A percentile compares a stretch with the other conserved stretches of the same genome.
phyloP scores from a whole-genome alignment of 2,888 invertebrate species.

The Hyles lineata region DNA sequence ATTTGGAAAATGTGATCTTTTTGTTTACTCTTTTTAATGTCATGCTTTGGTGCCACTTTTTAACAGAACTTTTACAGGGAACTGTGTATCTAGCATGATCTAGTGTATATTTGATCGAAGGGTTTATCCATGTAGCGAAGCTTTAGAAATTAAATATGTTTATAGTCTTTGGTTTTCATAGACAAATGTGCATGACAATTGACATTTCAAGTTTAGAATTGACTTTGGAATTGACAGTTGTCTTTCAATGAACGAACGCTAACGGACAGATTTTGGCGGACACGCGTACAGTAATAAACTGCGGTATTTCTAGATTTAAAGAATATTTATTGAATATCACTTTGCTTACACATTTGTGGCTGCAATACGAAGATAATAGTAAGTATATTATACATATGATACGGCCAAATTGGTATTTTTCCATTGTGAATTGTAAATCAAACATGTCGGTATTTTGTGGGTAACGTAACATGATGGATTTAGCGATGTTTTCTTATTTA shows the following conservation, averaged over 20 bases:
- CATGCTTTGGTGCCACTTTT: too few species aligned
- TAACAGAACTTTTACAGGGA: too few species aligned
- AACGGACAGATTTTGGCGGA: conserved; percentile 32
- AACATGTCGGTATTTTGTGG: conserved; percentile 17
- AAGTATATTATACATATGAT: not conserved
- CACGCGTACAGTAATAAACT: conserved; percentile 39
- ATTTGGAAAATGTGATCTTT: too few species aligned
- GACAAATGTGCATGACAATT: not conserved
- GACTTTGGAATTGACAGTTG: conserved; percentile 5
- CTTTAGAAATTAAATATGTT: too few species aligned
- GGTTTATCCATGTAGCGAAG: too few species aligned
- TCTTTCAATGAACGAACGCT: conserved; percentile 3
- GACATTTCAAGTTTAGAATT: not conserved
- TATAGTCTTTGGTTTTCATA: not conserved
- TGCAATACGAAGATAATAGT: not conserved
- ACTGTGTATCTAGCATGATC: too few species aligned
- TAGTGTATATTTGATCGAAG: too few species aligned
- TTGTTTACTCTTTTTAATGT: too few species aligned
- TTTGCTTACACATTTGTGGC: not conserved
- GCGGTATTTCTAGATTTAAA: not conserved
- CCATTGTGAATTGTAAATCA: not conserved
- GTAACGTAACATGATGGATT: not conserved
- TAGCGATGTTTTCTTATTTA: not conserved
- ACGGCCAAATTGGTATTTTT: not conserved
- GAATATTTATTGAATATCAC: not conserved